Conservation (phyloP, 2,888 invertebrate genomes). For the Rhagophthalmus giganteus region DNA sequence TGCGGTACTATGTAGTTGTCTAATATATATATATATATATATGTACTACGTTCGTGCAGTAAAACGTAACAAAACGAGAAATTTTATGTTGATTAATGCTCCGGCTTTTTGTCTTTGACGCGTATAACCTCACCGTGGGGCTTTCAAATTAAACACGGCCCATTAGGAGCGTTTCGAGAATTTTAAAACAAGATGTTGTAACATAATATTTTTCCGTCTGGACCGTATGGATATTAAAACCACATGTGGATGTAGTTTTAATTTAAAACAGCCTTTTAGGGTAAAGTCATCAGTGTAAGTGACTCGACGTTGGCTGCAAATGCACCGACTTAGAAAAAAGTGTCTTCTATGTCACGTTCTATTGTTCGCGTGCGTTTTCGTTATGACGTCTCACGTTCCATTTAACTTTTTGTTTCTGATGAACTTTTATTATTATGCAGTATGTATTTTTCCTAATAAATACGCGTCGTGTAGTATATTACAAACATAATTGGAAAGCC, state of each 20-base stretch:
- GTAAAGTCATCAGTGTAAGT: conserved; percentile 37
- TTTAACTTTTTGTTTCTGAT: conserved; percentile 12
- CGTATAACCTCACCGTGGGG: background rate
- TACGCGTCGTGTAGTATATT: background rate
- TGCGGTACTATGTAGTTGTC: no score
- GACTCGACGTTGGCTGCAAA: conserved; percentile 28
- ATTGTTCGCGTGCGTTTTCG: conserved; percentile 16
- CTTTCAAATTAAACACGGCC: conserved; percentile 28
- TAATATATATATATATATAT: no score
- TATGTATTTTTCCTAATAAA: background rate
- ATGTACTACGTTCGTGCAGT: no score
- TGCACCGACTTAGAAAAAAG: conserved; percentile 13
- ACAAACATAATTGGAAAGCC: background rate
- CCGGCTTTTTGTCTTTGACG: background rate
- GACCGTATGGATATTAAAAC: conserved; percentile 35
- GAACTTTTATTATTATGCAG: background rate
- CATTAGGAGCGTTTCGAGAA: conserved; percentile 37
- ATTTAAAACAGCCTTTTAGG: conserved; percentile 32
- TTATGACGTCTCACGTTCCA: conserved; percentile 19
- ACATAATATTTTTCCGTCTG: conserved; percentile 34
- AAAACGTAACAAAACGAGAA: no score
- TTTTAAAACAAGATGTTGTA: conserved; percentile 34
- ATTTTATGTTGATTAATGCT: background rate
- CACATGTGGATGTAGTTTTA: conserved; percentile 38
- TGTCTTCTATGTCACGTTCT: conserved; percentile 20